Base-by-base conservation (phyloP, 2,113 vertebrate species). In the Corythornis vintsioides region DNA sequence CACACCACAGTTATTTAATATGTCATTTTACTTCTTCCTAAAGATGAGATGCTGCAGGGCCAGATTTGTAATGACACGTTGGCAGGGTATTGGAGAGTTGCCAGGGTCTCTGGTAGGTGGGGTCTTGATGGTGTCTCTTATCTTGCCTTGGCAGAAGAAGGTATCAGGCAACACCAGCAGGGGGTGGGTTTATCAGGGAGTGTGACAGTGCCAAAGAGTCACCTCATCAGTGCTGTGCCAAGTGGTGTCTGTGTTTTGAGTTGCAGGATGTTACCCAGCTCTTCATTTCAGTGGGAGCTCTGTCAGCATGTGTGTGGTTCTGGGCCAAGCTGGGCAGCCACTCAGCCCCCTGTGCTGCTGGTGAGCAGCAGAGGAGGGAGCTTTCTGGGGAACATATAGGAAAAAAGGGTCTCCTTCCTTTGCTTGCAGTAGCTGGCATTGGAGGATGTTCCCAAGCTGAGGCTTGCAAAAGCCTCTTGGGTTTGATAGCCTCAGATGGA, bases 221-320 rank as follows among this genome's bases (percentile, higher is more conserved):
- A 40, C 59, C 53, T 79, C 1, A 2, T 50, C 29, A 24, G 70
- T 0, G 0, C 81, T 79, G 59, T 3, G 1, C 66, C n/a, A 0
- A 22, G n/a, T 42, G 26, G 28, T 56, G 57, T 69, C 7, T 7
- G 16, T 56, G 15, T 67, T 80, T 50, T 52, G 52, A 31, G 48
- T 40, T 61, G 67, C 81, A 78, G 81, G 56, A 67, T 64, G 57
- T 14, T 29, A 8, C 53, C 50, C 56, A 43, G 76, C 42, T 70
- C 0, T 48, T 80, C 6, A 1, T 76, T 72, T 35, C 4, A 4
- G 7, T 48, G 60, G 21, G 50, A 59, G 35, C 65, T 74, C 15
- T 16, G 42, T 21, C 64, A 64, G 60, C 9, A 0, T 7, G 21
- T 2, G 26, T 13, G 4, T 7, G 14, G 40, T 83, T 26, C 57